These are phyloP conservation scores for Bagarius yarrelli DNA, from an alignment of 2,113 vertebrate genomes.

Conservation along the genomic window DNA sequence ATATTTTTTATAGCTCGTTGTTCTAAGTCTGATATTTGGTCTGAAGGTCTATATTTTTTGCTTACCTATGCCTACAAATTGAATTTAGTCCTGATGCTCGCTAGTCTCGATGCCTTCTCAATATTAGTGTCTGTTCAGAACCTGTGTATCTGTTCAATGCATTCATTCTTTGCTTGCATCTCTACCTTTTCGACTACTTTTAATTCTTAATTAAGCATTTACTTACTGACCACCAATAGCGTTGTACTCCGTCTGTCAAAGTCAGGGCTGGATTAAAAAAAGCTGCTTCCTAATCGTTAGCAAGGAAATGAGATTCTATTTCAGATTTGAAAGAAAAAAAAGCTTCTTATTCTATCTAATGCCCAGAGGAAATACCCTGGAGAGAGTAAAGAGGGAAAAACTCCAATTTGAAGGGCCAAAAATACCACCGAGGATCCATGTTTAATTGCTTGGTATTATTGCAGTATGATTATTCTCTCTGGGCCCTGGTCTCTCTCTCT, in stretches of 20 bases:
- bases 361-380: constrained; percentile 37
- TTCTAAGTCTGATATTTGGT: no score
- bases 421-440: constrained; percentile 59
- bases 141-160: no score
- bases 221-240: background rate
- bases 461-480: constrained; percentile 47
- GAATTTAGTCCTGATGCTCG: background rate
- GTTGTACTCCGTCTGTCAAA: background rate
- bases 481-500: constrained; percentile 45
- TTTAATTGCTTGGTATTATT: constrained; percentile 64
- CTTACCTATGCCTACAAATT: no score
- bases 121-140: background rate
- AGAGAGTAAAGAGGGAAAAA: constrained; percentile 40
- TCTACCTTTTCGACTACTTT: background rate
- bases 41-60: no score
- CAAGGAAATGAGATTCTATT: constrained; percentile 29
- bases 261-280: background rate
- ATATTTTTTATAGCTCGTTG: no score
- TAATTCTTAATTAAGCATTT: background rate
- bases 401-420: constrained; percentile 61
- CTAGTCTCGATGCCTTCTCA: background rate
- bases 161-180: background rate
- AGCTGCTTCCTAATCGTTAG: constrained; percentile 13
- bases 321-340: constrained; percentile 35
- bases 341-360: constrained; percentile 36